Base-by-base conservation (phyloP, 2,797 vertebrate genomes). In the Rhinoraja longicauda region DNA sequence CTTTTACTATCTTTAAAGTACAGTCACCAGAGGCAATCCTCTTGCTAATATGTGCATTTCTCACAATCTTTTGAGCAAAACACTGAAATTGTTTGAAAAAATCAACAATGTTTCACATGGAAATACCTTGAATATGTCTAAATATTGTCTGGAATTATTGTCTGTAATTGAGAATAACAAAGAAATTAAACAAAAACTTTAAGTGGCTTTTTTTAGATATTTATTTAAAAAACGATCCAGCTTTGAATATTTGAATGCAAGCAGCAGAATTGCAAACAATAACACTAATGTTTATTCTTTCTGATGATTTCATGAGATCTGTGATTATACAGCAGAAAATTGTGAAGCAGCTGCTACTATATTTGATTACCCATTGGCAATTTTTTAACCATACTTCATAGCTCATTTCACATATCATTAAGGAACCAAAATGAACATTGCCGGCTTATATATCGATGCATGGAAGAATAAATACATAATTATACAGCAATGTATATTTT, bases 351-450 rank as follows among this genome's bases (percentile, higher is more conserved):
- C 98, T 97, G 97, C 97, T 98, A 96, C 95, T 96, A 96, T 96
- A 96, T 97, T 95, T 96, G 97, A 96, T 97, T 97, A 97, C 97
- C 97, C 97, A 95, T 96, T 97, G 96, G 97, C 97, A 97, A 97
- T 98, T 97, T 96, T 96, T 96, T 72, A 72, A 96, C 96, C 96
- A 96, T 97, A 97, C 95, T 97, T 96, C 96, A 97, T 96, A 97
- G 97, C 96, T 97, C 96, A 98, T 98, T 97, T 98, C 96, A 96
- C 96, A 95, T 96, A 95, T 96, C 96, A 95, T 94, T 94, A 94
- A 77, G 95, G 95, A 94, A 95, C 94, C 94, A 95, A 96, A 95
- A 94, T 94, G 95, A 94, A 94, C 93, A 94, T 93, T 94, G 95
- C 93, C 77, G 67, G 93, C 94, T 95, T 96, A 96, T 96, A 96